A percentile compares a stretch with the other conserved stretches of the same genome.
phyloP scores from a whole-genome alignment of 2,797 vertebrate genomes.

The Argentina silus region DNA sequence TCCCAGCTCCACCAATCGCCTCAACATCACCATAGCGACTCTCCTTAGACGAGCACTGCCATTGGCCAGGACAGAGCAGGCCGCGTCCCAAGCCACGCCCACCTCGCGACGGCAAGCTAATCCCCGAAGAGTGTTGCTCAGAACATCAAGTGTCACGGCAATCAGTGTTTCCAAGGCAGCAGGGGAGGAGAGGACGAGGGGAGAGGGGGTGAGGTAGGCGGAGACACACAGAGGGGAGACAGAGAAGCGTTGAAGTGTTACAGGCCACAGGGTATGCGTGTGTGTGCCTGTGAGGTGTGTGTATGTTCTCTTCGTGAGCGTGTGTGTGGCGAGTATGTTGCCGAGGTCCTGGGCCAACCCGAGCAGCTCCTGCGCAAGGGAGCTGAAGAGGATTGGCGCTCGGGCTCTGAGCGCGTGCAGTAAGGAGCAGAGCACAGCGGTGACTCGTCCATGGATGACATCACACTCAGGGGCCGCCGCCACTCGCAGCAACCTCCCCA shows the following conservation, averaged over 20 bases:
- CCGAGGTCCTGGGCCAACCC: constrained; percentile 82
- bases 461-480: constrained; percentile 88
- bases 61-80: constrained; percentile 83
- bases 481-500: constrained; percentile 88
- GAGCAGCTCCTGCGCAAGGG: constrained; percentile 83
- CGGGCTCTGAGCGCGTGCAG: constrained; percentile 89
- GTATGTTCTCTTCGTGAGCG: constrained; percentile 36
- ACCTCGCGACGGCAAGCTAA: constrained; percentile 84
- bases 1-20: constrained; percentile 81
- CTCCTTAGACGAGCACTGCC: constrained; percentile 80
- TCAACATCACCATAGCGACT: constrained; percentile 80
- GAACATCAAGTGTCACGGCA: constrained; percentile 74
- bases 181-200: constrained; percentile 79
- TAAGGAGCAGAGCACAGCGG: constrained; percentile 86
- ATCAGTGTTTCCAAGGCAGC: constrained; percentile 84
- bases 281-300: constrained; percentile 13
- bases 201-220: constrained; percentile 81
- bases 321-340: constrained; percentile 53
- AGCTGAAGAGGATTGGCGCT: constrained; percentile 82
- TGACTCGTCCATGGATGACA: constrained; percentile 82
- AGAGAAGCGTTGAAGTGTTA: constrained; percentile 76
- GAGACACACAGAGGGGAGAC: constrained; percentile 61
- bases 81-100: constrained; percentile 82
- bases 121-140: constrained; percentile 79
- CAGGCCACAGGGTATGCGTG: constrained; percentile 79